These are phyloP conservation scores for Andrena haemorrhoa DNA, from an alignment of 2,888 invertebrate species.

Conservation along the genomic window DNA sequence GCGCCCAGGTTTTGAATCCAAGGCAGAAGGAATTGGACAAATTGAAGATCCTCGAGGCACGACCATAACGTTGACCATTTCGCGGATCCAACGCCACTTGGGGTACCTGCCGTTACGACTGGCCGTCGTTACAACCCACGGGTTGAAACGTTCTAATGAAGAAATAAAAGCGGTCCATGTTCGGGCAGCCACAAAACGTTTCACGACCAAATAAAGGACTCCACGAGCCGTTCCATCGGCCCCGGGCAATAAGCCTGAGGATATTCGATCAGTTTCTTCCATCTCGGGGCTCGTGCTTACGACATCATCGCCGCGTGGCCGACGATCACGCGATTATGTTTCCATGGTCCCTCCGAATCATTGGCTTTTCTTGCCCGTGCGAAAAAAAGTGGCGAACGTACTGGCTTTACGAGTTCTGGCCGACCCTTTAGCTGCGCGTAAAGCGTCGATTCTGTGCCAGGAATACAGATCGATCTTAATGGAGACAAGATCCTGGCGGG, in stretches of 20 bases:
- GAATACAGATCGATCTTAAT: constrained; percentile 45
- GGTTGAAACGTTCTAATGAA: constrained; percentile 25
- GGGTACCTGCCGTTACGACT: constrained; percentile 15
- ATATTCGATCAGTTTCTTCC: constrained; percentile 33
- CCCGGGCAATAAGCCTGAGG: constrained; percentile 33
- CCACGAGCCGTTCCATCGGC: constrained; percentile 17
- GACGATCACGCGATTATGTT: constrained; percentile 36
- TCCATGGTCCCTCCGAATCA: not conserved
- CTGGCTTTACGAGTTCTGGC: constrained; percentile 26
- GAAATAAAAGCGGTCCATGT: constrained; percentile 35
- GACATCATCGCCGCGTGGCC: not conserved
- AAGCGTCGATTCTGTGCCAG: constrained; percentile 11
- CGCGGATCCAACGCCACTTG: not conserved
- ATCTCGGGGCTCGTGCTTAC: constrained; percentile 5
- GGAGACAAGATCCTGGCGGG: constrained; percentile 7
- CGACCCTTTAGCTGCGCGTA: constrained; percentile 28
- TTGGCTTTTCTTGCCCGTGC: not conserved
- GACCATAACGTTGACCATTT: constrained; percentile 15
- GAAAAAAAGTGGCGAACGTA: not conserved
- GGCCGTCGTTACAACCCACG: not conserved
- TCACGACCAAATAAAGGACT: constrained; percentile 46
- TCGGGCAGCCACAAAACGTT: not conserved
- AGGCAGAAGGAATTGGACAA: not conserved
- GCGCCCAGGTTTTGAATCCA: not conserved
- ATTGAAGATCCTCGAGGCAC: constrained; percentile 16